These are phyloP conservation scores for Styela clava DNA, from an alignment of 23 tunicate genomes.

Conservation along the genomic window DNA sequence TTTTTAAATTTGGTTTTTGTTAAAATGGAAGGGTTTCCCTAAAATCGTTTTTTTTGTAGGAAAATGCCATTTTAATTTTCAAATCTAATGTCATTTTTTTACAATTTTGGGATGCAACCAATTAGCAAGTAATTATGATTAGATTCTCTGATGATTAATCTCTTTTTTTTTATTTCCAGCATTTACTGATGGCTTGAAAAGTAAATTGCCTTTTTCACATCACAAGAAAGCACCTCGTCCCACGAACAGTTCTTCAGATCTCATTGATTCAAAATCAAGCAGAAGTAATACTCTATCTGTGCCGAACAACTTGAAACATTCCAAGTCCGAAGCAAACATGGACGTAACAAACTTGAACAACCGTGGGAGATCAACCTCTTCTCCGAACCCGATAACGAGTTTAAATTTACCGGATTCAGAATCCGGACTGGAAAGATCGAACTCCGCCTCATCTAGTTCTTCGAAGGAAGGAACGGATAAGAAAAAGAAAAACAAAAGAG, in stretches of 20 bases:
- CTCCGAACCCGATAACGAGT: constrained; percentile 9
- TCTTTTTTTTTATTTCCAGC: neutral
- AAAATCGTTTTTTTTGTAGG: too few species aligned
- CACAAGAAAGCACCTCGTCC: constrained; percentile 9
- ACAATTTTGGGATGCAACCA: too few species aligned
- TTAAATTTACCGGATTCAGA: constrained; percentile 21
- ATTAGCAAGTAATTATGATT: too few species aligned
- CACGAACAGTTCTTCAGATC: constrained; percentile 25
- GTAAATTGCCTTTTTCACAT: constrained; percentile 21
- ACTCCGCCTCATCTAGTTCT: constrained; percentile 33
- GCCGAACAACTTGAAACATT: constrained; percentile 21
- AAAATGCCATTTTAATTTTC: too few species aligned
- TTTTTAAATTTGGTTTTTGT: too few species aligned
- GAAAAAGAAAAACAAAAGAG: constrained; percentile 21
- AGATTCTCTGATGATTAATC: neutral
- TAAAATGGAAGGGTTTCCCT: too few species aligned
- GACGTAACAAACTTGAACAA: neutral
- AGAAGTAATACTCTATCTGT: constrained; percentile 4
- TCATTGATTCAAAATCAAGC: neutral
- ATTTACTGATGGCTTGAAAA: constrained; percentile 8
- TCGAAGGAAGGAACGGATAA: constrained; percentile 24
- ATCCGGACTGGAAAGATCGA: constrained; percentile 26
- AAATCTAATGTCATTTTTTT: too few species aligned
- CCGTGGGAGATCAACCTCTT: constrained; percentile 18
- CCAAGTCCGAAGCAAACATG: constrained; percentile 28